Evolutionary conservation across 2,797 vertebrate genomes (phyloP), one percentile per base, ranked within the genome.

Genomic region (Scolopax rusticola): DNA sequence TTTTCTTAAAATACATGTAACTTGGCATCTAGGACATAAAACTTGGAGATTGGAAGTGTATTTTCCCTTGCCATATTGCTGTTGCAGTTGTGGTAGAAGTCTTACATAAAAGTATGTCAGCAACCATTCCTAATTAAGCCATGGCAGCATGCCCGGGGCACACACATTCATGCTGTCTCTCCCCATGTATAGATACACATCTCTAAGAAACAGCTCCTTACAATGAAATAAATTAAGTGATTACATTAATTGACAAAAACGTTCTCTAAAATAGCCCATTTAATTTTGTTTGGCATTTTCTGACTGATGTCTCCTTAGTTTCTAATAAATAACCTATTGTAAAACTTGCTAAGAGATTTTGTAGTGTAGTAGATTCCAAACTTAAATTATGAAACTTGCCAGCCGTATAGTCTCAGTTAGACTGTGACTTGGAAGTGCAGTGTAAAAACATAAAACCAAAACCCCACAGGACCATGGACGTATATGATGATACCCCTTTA

Each of bases 161-260:
- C 61, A 65, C 73, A 76, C 85, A 78, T 95, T 91, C 88, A 59
- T 71, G 25, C 53, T 87, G 20, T 83, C 67, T 93, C 79, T 88
- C 61, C 12, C 9, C 70, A 64, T 57, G 83, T 94, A 56, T 69
- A 92, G 95, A 97, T 96, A 95, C 2, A 4, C 47, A 95, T 96
- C 94, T 97, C 85, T 73, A 76, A 83, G 78, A 73, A 95, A 94
- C 74, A 90, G 43, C 80, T 90, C 88, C 82, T 94, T 90, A 77
- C 88, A 92, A 87, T 93, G 80, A 79, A 96, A 89, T 93, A 87
- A 95, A 97, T 93, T 18, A 84, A 93, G 85, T 79, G 89, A 96
- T 95, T 96, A 89, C 59, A 33, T 94, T 96, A 95, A 95, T 95
- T 96, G 93, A 84, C 78, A 86, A 45, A 76, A 95, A 93, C 84